Percentiles rank a stretch among this genome's conserved stretches.
Evolutionary conservation across 2,888 invertebrate genomes (phyloP).

Genomic region (Gastrophysa polygoni): DNA sequence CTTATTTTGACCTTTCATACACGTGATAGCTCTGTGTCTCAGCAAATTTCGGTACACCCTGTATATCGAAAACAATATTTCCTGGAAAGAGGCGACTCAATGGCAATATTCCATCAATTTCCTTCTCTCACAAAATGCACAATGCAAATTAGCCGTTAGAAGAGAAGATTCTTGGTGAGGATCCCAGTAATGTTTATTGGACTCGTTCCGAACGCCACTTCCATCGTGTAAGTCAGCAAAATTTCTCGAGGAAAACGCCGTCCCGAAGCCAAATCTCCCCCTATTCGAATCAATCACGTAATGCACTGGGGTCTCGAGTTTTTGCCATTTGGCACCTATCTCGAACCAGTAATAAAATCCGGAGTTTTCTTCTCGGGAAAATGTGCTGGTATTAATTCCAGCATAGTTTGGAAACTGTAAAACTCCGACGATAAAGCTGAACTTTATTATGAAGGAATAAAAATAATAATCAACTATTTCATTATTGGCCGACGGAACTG

Average conservation of each 20-base stretch:
- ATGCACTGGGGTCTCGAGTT: slow-evolving; percentile 20
- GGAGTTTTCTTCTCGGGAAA: neutral
- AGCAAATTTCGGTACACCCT: no score
- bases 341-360: neutral
- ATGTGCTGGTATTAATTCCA: neutral
- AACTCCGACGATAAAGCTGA: slow-evolving; percentile 17
- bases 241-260: slow-evolving; percentile 1
- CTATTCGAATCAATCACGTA: slow-evolving; percentile 28
- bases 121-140: neutral
- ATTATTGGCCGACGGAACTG: neutral
- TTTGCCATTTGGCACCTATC: slow-evolving; percentile 25
- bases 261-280: slow-evolving; percentile 15
- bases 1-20: no score
- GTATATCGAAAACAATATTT: no score
- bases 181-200: slow-evolving; percentile 14
- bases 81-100: no score
- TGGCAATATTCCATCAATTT: neutral
- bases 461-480: neutral
- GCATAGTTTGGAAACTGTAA: neutral
- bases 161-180: neutral
- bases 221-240: slow-evolving; percentile 14
- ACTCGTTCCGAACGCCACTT: neutral
- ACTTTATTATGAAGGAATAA: slow-evolving; percentile 10
- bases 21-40: no score
- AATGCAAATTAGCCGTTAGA: slow-evolving; percentile 2